These are phyloP conservation scores for Lagorchestes hirsutus DNA, from an alignment of 2,797 vertebrate species.

Conservation along the genomic window DNA sequence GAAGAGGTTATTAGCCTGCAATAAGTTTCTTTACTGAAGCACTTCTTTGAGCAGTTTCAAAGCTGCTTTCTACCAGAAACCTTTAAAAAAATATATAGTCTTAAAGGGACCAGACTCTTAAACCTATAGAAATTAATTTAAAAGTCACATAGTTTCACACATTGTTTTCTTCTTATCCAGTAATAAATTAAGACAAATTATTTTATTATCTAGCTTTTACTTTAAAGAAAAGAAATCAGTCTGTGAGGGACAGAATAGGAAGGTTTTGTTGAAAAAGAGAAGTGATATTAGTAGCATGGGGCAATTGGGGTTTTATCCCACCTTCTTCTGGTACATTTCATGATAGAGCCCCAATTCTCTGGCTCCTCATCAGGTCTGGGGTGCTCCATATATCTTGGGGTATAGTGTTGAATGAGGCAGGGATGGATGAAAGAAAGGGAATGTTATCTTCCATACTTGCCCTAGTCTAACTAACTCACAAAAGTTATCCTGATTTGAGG, in stretches of 20 bases:
- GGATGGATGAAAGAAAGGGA: not conserved
- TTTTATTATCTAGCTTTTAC: slow-evolving; percentile 9
- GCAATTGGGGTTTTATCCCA: not conserved
- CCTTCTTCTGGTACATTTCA: not conserved
- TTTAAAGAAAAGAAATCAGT: slow-evolving; percentile 10
- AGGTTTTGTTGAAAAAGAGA: not conserved
- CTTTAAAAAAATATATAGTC: not conserved
- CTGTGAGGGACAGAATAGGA: not conserved
- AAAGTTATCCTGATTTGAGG: not conserved
- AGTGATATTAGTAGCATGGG: not conserved
- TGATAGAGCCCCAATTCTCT: not conserved
- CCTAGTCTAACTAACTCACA: not conserved
- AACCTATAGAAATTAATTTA: not conserved
- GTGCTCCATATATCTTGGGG: not conserved
- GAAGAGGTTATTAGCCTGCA: not conserved
- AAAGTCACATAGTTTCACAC: not conserved
- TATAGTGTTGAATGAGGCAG: not conserved
- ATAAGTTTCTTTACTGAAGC: not conserved
- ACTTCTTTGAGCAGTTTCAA: not conserved
- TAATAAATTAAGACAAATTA: slow-evolving; percentile 33
- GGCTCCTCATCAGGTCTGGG: not conserved
- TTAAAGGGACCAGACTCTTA: not conserved
- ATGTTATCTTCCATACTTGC: not conserved
- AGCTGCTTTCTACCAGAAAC: not conserved
- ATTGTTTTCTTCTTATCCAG: slow-evolving; percentile 22